A percentile compares a stretch with the other conserved stretches of the same genome.
These are phyloP conservation scores for Drepana arcuata DNA, from an alignment of 1,140 invertebrate species.

Conservation along the genomic window DNA sequence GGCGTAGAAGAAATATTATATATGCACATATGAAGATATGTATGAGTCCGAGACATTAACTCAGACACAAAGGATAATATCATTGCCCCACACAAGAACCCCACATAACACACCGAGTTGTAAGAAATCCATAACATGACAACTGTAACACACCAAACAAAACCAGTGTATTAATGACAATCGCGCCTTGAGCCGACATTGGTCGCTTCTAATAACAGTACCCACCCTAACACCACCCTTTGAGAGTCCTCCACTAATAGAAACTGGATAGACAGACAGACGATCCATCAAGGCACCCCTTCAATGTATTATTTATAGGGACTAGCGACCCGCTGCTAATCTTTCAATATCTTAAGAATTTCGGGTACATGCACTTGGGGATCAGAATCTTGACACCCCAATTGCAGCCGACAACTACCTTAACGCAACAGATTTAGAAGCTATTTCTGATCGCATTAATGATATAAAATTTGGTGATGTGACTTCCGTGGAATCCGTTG, in stretches of 20 bases:
- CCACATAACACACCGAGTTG: too few species aligned
- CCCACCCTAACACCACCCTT: constrained; percentile 58
- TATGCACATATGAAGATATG: too few species aligned
- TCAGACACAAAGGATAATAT: too few species aligned
- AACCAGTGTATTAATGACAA: constrained; percentile 35
- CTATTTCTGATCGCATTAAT: constrained; percentile 15
- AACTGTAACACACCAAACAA: constrained; percentile 16
- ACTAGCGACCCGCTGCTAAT: constrained; percentile 61
- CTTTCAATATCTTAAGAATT: constrained; percentile 68
- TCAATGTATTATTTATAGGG: constrained; percentile 70
- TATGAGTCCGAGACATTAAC: too few species aligned
- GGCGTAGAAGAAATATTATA: too few species aligned
- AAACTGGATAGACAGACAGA: constrained; percentile 64
- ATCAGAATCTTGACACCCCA: constrained; percentile 25
- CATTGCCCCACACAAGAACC: too few species aligned
- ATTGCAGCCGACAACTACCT: constrained; percentile 15
- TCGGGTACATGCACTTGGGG: constrained; percentile 38
- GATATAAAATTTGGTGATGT: constrained; percentile 20
- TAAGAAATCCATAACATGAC: constrained; percentile 27
- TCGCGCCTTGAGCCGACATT: constrained; percentile 60
- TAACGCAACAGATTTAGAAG: constrained; percentile 21
- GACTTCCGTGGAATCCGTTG: constrained; percentile 28
- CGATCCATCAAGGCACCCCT: constrained; percentile 63
- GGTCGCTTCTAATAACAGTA: constrained; percentile 50
- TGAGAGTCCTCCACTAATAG: constrained; percentile 66